A percentile compares a stretch with the other conserved stretches of the same genome.
Conservation (phyloP, 2,113 vertebrate species). For the Ailurus styani region DNA sequence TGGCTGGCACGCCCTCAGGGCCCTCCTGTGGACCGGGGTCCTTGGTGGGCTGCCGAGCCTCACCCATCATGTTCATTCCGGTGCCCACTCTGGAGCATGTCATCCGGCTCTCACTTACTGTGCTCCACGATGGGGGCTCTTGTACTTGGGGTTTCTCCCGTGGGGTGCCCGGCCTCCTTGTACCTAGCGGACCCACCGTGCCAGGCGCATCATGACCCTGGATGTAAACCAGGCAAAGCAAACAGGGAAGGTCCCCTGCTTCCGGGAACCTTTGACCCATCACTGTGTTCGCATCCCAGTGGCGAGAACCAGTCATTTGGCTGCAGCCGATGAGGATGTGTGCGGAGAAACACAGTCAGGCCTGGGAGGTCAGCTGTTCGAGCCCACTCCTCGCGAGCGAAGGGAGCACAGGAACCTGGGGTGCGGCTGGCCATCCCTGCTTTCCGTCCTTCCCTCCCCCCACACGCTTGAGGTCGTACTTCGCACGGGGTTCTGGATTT, state of each 20-base stretch:
- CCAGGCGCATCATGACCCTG: background rate
- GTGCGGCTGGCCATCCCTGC: fast-evolving
- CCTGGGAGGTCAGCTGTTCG: background rate
- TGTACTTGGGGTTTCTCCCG: fast-evolving
- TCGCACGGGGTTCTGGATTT: too few relatives aligned
- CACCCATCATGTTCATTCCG: background rate
- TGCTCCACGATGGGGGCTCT: background rate
- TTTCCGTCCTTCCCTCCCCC: fast-evolving
- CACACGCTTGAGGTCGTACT: fast-evolving
- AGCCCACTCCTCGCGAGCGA: fast-evolving
- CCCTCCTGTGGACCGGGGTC: background rate
- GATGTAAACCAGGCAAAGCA: background rate
- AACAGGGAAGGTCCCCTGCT: background rate
- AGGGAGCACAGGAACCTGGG: fast-evolving
- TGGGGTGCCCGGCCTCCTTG: background rate
- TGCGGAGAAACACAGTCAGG: background rate
- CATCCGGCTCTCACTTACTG: background rate
- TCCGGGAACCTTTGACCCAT: background rate
- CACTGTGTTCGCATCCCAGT: background rate
- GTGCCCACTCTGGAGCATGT: background rate
- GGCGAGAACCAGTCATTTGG: too few relatives aligned
- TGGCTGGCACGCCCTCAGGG: background rate
- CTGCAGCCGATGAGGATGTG: fast-evolving
- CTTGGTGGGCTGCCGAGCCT: background rate
- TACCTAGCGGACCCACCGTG: fast-evolving